A percentile compares a stretch with the other conserved stretches of the same genome.
Evolutionary conservation across 2,888 invertebrate genomes (phyloP).

Genomic region (Drosophila vallismaia): DNA sequence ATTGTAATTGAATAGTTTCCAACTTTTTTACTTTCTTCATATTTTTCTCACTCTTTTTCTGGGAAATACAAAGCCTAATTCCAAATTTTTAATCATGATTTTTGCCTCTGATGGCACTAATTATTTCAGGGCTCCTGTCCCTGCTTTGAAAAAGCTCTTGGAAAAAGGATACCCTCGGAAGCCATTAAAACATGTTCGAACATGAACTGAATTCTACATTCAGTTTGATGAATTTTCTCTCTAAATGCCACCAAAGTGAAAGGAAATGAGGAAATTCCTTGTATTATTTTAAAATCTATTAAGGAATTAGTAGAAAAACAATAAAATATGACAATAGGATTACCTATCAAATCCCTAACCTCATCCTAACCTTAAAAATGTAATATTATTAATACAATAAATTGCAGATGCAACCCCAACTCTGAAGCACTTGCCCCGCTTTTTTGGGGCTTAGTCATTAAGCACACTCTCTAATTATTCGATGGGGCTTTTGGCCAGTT

Average conservation of each 20-base stretch:
- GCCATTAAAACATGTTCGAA: background rate
- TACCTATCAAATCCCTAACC: background rate
- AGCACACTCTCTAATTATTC: constrained; percentile 31
- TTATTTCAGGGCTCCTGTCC: background rate
- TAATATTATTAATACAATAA: background rate
- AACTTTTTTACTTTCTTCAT: background rate
- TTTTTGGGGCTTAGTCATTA: constrained; percentile 9
- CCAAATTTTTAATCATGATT: background rate
- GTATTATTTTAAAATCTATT: too few relatives aligned
- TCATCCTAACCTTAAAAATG: background rate
- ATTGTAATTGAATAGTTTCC: background rate
- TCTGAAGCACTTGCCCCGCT: background rate
- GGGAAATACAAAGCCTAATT: background rate
- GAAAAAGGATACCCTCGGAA: background rate
- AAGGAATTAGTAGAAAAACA: too few relatives aligned
- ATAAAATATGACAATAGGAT: background rate
- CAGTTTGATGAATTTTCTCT: too few relatives aligned
- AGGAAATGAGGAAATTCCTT: too few relatives aligned
- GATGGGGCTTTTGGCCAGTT: constrained; percentile 33
- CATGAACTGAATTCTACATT: background rate
- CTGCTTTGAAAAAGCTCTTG: background rate
- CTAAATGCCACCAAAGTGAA: too few relatives aligned
- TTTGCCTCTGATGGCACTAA: background rate
- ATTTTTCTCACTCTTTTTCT: background rate
- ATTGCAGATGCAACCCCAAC: background rate